Conservation (phyloP, 2,113 vertebrate species). For the Megalops atlanticus region DNA sequence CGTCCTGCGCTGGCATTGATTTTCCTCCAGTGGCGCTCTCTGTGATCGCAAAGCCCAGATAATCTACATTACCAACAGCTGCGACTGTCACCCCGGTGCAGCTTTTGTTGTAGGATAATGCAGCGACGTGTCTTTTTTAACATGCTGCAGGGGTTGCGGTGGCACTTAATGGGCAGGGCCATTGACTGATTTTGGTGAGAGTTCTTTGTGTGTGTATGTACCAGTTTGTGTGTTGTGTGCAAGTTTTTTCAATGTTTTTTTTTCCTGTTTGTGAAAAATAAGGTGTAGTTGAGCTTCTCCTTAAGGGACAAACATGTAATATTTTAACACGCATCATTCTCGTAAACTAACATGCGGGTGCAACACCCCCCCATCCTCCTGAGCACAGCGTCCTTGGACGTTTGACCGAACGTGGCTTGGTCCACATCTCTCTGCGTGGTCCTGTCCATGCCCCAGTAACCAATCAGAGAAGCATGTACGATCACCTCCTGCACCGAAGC, state of each 20-base stretch:
- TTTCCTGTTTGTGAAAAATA: neutral
- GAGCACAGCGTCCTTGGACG: no score
- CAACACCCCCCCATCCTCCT: no score
- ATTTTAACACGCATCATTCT: no score
- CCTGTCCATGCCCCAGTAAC: no score
- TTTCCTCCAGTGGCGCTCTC: slow-evolving; percentile 50
- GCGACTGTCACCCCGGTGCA: neutral
- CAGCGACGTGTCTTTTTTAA: neutral
- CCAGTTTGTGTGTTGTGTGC: slow-evolving; percentile 15
- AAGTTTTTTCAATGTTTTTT: slow-evolving; percentile 15
- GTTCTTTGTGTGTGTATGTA: slow-evolving; percentile 12
- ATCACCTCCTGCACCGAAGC: no score
- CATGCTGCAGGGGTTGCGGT: neutral
- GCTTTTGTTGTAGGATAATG: neutral
- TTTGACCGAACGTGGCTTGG: no score
- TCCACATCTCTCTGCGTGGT: no score
- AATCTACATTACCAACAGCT: slow-evolving; percentile 37
- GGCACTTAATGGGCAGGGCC: slow-evolving; percentile 33
- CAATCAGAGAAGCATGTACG: no score
- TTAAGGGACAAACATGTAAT: no score
- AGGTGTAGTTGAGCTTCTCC: no score
- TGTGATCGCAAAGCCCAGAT: slow-evolving; percentile 50
- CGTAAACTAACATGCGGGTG: no score
- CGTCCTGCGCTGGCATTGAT: slow-evolving; percentile 53
- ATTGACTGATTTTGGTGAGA: slow-evolving; percentile 28